Evolutionary conservation across 2,888 invertebrate genomes (phyloP).

Genomic region (Dolomedes plantarius): DNA sequence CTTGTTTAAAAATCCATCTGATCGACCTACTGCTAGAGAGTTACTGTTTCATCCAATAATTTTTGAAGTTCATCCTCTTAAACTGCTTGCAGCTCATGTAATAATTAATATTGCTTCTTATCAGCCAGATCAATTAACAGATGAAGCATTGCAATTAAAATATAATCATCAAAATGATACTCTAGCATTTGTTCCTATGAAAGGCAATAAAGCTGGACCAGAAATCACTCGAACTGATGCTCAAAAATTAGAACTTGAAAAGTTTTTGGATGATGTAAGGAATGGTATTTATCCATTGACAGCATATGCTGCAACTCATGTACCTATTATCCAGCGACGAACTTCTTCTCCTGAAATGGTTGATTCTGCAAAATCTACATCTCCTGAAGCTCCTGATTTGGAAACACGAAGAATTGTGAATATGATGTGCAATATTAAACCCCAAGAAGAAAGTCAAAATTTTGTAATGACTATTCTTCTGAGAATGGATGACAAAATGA

Average conservation of each 20-base stretch:
- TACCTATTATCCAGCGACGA: slow-evolving; percentile 80
- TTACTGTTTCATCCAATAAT: slow-evolving; percentile 96
- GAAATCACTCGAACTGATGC: slow-evolving; percentile 83
- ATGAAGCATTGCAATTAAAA: slow-evolving; percentile 89
- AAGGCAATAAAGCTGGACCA: slow-evolving; percentile 77
- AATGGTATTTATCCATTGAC: slow-evolving; percentile 99
- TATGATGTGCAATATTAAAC: slow-evolving; percentile 96
- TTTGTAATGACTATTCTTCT: slow-evolving; percentile 91
- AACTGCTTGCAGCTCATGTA: slow-evolving; percentile 91
- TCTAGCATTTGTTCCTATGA: slow-evolving; percentile 84
- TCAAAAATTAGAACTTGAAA: slow-evolving; percentile 92
- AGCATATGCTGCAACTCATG: slow-evolving; percentile 88
- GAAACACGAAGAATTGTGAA: slow-evolving; percentile 93
- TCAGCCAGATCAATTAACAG: slow-evolving; percentile 83
- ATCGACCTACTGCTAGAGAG: slow-evolving; percentile 93
- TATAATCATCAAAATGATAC: slow-evolving; percentile 81
- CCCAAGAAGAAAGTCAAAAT: slow-evolving; percentile 83
- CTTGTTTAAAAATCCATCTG: slow-evolving; percentile 88
- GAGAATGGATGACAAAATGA: slow-evolving; percentile 99
- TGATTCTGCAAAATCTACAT: slow-evolving; percentile 87
- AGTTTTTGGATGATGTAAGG: slow-evolving; percentile 99
- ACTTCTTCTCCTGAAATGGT: slow-evolving; percentile 86
- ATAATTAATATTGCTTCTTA: slow-evolving; percentile 84
- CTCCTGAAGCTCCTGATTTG: slow-evolving; percentile 89
- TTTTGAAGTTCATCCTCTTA: slow-evolving; percentile 97